A percentile compares a stretch with the other conserved stretches of the same genome.
These are phyloP conservation scores for Bombus vancouverensis DNA, from an alignment of 1,140 invertebrate species.

Conservation along the genomic window DNA sequence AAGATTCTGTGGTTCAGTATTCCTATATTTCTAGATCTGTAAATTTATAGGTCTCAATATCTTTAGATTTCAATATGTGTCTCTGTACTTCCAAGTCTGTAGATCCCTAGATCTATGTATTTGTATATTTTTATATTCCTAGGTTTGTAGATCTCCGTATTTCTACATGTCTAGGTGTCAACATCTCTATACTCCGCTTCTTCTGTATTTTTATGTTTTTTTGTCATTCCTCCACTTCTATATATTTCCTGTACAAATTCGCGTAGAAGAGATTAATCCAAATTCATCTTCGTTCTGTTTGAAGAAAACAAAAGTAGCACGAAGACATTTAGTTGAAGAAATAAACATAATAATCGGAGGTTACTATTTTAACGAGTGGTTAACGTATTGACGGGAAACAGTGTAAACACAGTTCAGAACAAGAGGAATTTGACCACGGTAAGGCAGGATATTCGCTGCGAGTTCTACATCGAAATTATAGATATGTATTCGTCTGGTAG, in stretches of 20 bases:
- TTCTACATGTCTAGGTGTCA: background rate
- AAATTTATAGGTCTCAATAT: background rate
- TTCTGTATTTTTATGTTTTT: background rate
- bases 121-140: background rate
- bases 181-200: background rate
- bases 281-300: too few species aligned
- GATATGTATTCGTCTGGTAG: too few species aligned
- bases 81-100: background rate
- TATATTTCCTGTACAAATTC: background rate
- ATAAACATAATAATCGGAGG: background rate
- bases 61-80: background rate
- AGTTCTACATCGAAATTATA: background rate
- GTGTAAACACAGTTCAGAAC: background rate
- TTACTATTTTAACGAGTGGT: background rate
- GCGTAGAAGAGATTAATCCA: background rate
- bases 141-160: background rate
- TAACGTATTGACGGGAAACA: background rate
- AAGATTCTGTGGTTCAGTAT: background rate
- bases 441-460: background rate
- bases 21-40: background rate
- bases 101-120: background rate
- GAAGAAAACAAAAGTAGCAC: background rate
- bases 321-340: background rate
- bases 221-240: background rate
- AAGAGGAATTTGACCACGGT: conserved; percentile 11